These are phyloP conservation scores for Halictus quadricinctus DNA, from an alignment of 2,888 invertebrate species.

Conservation along the genomic window DNA sequence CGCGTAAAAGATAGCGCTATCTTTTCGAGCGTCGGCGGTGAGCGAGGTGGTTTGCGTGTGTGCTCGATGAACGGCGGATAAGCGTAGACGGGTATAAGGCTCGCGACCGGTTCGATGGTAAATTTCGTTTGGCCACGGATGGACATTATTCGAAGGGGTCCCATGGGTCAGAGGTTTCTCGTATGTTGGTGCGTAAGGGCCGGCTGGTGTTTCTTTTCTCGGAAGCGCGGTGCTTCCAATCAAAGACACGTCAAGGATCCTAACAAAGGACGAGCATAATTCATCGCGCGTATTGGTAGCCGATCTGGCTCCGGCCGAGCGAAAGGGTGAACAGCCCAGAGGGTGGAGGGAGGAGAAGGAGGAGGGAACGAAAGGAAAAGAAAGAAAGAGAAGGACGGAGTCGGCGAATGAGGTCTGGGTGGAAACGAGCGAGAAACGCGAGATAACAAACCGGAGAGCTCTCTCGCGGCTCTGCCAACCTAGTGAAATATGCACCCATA, in stretches of 20 bases:
- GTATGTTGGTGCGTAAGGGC: constrained; percentile 51
- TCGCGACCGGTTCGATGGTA: constrained; percentile 48
- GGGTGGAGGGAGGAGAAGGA: background rate
- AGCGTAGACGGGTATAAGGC: background rate
- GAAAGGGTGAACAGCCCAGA: constrained; percentile 22
- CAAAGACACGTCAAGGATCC: constrained; percentile 70
- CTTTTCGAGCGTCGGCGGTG: background rate
- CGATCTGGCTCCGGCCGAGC: constrained; percentile 54
- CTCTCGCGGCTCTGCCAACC: constrained; percentile 69
- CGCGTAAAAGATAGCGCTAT: too few relatives aligned
- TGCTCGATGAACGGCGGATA: constrained; percentile 1
- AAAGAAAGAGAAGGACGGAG: constrained; percentile 7
- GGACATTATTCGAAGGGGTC: constrained; percentile 43
- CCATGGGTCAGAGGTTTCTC: constrained; percentile 64
- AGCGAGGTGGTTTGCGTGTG: background rate
- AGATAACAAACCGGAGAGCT: constrained; percentile 69
- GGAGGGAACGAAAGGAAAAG: background rate
- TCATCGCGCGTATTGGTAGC: constrained; percentile 70
- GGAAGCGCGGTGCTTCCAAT: constrained; percentile 62
- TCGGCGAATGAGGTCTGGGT: background rate
- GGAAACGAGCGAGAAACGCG: constrained; percentile 39
- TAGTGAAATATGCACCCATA: constrained; percentile 73
- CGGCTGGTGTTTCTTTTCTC: constrained; percentile 33
- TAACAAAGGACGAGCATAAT: constrained; percentile 70
- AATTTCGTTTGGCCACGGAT: constrained; percentile 51